Evolutionary conservation across 2,113 vertebrate species (phyloP).

Genomic region (Neotoma lepida): DNA sequence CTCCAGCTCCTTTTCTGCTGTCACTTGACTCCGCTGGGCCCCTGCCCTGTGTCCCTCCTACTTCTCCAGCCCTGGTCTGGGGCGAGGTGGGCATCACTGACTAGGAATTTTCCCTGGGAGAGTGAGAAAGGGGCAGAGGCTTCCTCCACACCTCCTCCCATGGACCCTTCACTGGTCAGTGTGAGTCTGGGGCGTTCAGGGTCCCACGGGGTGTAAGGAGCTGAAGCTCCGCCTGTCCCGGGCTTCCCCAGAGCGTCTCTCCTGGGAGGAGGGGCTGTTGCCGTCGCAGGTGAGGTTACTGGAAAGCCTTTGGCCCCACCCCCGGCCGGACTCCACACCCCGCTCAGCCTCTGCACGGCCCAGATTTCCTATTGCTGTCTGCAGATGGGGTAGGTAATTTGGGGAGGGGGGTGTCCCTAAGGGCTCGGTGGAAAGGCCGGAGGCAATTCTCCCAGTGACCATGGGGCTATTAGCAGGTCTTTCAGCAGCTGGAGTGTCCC

Average conservation of each 20-base stretch:
- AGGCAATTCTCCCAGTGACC: not conserved
- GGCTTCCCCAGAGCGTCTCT: not conserved
- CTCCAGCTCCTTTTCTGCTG: slow-evolving; percentile 69
- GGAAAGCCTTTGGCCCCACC: slow-evolving; percentile 48
- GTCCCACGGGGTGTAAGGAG: slow-evolving; percentile 45
- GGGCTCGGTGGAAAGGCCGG: not conserved
- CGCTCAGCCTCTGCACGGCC: not conserved
- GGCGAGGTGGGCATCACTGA: slow-evolving; percentile 66
- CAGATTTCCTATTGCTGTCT: slow-evolving; percentile 43
- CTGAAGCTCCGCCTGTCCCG: not conserved
- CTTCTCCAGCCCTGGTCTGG: slow-evolving; percentile 43
- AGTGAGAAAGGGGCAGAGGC: not conserved
- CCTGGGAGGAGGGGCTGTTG: slow-evolving; percentile 19
- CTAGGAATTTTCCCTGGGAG: slow-evolving; percentile 63
- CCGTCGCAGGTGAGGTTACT: slow-evolving; percentile 69
- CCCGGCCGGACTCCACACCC: slow-evolving; percentile 25
- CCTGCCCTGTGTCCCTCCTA: slow-evolving; percentile 50
- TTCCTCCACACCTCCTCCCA: not conserved
- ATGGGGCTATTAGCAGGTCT: not conserved
- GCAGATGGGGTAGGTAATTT: slow-evolving; percentile 34
- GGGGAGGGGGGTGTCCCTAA: not conserved
- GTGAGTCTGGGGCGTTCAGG: slow-evolving; percentile 23
- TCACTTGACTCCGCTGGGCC: slow-evolving; percentile 76
- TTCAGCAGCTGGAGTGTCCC: not conserved
- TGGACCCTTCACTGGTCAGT: not conserved